A percentile compares a stretch with the other conserved stretches of the same genome.
phyloP scores from a whole-genome alignment of 2,797 vertebrate genomes.

The Halcyon smyrnensis region DNA sequence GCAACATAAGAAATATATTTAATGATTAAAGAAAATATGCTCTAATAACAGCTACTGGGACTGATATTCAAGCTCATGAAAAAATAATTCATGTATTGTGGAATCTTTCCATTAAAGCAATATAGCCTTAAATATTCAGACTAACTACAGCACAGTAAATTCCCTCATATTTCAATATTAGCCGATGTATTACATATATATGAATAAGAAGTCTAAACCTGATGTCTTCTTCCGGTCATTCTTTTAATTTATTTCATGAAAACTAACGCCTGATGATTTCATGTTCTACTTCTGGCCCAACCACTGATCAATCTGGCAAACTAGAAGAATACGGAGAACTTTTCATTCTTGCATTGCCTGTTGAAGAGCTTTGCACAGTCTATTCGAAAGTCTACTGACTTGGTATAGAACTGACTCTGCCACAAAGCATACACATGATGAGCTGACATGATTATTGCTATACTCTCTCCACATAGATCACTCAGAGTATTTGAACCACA shows the following conservation, averaged over 20 bases:
- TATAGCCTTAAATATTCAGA: neutral
- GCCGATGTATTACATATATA: neutral
- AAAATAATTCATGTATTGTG: neutral
- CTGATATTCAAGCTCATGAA: neutral
- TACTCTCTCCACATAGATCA: neutral
- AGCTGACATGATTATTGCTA: neutral
- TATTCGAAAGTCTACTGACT: neutral
- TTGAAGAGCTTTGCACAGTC: neutral
- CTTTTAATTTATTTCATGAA: neutral
- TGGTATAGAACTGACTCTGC: neutral
- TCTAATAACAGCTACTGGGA: neutral
- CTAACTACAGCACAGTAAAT: neutral
- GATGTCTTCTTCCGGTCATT: neutral
- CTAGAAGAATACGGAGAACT: neutral
- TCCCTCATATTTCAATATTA: neutral
- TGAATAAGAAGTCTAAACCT: neutral
- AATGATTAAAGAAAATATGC: slow-evolving; percentile 17
- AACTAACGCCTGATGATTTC: neutral
- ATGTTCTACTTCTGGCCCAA: neutral
- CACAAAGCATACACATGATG: neutral
- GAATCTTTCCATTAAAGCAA: neutral
- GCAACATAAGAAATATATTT: neutral
- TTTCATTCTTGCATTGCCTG: neutral
- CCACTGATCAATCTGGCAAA: neutral
- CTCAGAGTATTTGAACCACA: neutral